Percentiles rank a stretch among this genome's conserved stretches.
phyloP scores from a whole-genome alignment of 2,888 invertebrate species.

The Xylota segnis region DNA sequence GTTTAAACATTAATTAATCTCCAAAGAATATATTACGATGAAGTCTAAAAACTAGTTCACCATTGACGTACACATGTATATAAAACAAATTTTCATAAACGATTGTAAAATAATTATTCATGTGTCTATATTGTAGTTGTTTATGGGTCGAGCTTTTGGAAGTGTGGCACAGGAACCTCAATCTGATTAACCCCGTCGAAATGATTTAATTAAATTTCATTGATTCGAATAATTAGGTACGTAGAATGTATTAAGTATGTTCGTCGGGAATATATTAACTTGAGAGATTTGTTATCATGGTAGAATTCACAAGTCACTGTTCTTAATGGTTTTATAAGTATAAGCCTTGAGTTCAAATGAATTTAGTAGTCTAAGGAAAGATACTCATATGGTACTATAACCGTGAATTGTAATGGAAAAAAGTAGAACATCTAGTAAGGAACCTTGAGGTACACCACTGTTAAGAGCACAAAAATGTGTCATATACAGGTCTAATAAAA shows the following conservation, averaged over 20 bases:
- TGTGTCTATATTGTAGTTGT: conserved; percentile 3
- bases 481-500: too few species aligned
- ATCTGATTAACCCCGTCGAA: background rate
- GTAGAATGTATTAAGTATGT: background rate
- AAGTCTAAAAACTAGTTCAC: conserved; percentile 24
- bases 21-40: conserved; percentile 3
- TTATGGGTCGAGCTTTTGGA: background rate
- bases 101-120: conserved; percentile 10
- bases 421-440: too few species aligned
- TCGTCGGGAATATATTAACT: background rate
- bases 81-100: conserved; percentile 4
- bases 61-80: conserved; percentile 30
- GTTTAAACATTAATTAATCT: background rate
- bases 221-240: conserved; percentile 14
- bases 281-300: background rate
- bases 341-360: background rate
- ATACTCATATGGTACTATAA: too few species aligned
- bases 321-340: background rate
- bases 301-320: background rate
- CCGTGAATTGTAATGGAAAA: too few species aligned
- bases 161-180: conserved; percentile 14
- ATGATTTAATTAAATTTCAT: conserved; percentile 1
- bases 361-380: background rate
- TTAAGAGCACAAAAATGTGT: too few species aligned
- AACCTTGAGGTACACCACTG: too few species aligned